phyloP scores from a whole-genome alignment of 2,113 vertebrate species.

The Leiothrix lutea region DNA sequence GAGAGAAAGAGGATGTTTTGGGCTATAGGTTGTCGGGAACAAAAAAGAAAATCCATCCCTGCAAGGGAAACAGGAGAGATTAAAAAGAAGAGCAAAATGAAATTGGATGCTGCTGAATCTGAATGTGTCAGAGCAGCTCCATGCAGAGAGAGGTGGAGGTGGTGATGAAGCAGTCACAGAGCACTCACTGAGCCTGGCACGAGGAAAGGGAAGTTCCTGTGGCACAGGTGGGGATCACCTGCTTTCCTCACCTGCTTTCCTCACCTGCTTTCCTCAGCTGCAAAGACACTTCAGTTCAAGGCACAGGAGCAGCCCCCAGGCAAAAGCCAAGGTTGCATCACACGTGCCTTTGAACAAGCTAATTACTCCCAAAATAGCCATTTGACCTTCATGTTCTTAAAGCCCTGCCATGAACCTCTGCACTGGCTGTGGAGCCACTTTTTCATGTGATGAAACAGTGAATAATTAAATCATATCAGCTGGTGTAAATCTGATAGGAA shows the following conservation, averaged over 20 bases:
- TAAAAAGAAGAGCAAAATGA: not conserved
- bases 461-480: not conserved
- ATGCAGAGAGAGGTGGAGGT: not conserved
- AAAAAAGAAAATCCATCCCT: not conserved
- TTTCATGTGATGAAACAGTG: not conserved
- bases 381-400: not conserved
- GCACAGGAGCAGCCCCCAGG: not conserved
- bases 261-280: not conserved
- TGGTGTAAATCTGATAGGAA: not conserved
- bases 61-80: not conserved
- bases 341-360: not conserved
- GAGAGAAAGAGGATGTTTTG: not conserved
- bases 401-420: not conserved
- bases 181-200: not conserved
- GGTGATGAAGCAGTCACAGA: not conserved
- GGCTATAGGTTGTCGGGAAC: not conserved
- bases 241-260: not conserved
- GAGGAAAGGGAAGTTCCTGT: not conserved
- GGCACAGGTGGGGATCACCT: not conserved
- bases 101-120: not conserved
- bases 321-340: not conserved
- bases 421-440: not conserved
- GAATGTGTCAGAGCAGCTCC: not conserved
- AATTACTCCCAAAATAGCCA: not conserved
- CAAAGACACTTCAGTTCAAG: not conserved